phyloP scores from a whole-genome alignment of 2,888 invertebrate genomes.

The Didymodactylos carnosus region DNA sequence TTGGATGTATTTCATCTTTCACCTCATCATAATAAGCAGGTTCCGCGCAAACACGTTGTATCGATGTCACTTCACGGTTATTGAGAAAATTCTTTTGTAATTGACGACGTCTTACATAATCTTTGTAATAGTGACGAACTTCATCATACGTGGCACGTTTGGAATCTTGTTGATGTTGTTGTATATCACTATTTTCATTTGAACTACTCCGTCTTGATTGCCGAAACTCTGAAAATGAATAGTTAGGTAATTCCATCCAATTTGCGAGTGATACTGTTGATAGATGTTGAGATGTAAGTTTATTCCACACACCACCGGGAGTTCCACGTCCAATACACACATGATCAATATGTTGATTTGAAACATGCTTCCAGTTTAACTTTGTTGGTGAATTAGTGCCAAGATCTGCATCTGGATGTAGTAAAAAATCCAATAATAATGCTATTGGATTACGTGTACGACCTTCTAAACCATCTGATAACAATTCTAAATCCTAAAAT shows the following conservation, averaged over 20 bases:
- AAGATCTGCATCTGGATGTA: conserved; percentile 64
- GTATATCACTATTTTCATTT: neutral
- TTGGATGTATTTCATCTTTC: neutral
- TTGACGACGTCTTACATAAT: conserved; percentile 50
- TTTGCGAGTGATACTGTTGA: conserved; percentile 55
- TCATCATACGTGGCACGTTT: conserved; percentile 36
- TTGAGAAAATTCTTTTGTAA: conserved; percentile 43
- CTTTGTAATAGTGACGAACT: conserved; percentile 27
- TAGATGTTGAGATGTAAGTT: conserved; percentile 55
- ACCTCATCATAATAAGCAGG: neutral
- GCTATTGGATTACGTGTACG: conserved; percentile 59
- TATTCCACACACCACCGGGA: conserved; percentile 72
- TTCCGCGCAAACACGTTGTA: conserved; percentile 29
- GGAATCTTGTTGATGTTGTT: neutral
- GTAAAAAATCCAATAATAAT: conserved; percentile 57
- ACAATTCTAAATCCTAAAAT: conserved; percentile 33
- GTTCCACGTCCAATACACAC: conserved; percentile 54
- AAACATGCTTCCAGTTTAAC: conserved; percentile 51
- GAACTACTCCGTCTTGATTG: neutral
- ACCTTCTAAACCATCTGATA: conserved; percentile 51
- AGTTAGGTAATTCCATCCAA: conserved; percentile 61
- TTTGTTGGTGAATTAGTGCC: conserved; percentile 55
- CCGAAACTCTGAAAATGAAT: conserved; percentile 39
- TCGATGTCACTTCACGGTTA: conserved; percentile 39
- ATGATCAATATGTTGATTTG: conserved; percentile 52